These are phyloP conservation scores for Illadopsis cleaveri DNA, from an alignment of 2,113 vertebrate species.

Conservation along the genomic window DNA sequence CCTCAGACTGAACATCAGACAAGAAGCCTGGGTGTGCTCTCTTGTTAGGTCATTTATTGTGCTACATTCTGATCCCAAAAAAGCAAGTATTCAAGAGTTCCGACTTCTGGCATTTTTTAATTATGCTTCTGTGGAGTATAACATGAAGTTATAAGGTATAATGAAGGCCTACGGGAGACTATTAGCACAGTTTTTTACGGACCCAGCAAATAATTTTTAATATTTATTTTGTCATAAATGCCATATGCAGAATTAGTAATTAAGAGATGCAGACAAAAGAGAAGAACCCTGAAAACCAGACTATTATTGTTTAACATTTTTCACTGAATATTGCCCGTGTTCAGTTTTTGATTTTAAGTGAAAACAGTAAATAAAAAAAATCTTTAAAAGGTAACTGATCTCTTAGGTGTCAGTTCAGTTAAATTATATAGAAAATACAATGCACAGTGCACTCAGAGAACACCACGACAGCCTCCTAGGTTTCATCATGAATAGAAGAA, in stretches of 20 bases:
- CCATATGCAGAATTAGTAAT: not conserved
- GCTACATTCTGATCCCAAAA: not conserved
- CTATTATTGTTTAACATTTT: not conserved
- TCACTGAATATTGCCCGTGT: not conserved
- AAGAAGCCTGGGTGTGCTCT: not conserved
- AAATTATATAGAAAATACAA: not conserved
- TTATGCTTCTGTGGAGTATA: not conserved
- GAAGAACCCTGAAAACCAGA: not conserved
- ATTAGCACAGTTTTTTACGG: not conserved
- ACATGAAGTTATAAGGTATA: conserved; percentile 14
- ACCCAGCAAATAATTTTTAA: not conserved
- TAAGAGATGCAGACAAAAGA: not conserved
- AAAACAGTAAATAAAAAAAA: not conserved
- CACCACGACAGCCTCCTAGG: not conserved
- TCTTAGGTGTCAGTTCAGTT: not conserved
- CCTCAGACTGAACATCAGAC: not conserved
- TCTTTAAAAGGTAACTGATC: not conserved
- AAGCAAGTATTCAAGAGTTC: not conserved
- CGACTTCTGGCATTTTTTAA: conserved; percentile 13
- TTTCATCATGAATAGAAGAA: not conserved
- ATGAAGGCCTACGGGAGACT: conserved; percentile 48
- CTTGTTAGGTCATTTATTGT: not conserved
- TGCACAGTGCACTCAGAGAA: not conserved
- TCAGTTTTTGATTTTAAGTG: not conserved
- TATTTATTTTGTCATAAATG: conserved; percentile 32